These are phyloP conservation scores for Pachycephus smyrnensis DNA, from an alignment of 2,888 invertebrate species.

Conservation along the genomic window DNA sequence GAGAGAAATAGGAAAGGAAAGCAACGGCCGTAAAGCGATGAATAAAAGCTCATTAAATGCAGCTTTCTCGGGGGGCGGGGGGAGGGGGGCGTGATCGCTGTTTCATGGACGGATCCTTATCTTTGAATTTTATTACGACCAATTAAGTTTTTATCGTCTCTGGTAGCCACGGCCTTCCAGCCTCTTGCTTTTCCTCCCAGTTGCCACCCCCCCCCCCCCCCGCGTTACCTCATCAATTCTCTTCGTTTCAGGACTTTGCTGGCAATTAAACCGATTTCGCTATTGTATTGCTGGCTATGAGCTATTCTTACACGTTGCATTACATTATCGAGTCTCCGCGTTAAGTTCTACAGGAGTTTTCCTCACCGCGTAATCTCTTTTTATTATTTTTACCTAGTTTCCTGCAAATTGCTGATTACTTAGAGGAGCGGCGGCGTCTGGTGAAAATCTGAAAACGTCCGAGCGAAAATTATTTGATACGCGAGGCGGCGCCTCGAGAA, in stretches of 20 bases:
- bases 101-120: slow-evolving; percentile 20
- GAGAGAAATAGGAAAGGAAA: slow-evolving; percentile 10
- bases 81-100: slow-evolving; percentile 18
- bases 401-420: not conserved
- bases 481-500: too few relatives aligned
- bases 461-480: not conserved
- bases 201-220: too few relatives aligned
- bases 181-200: not conserved
- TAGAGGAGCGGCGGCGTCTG: not conserved
- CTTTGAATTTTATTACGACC: slow-evolving; percentile 17
- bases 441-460: not conserved
- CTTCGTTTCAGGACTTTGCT: not conserved
- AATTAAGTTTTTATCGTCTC: slow-evolving; percentile 29
- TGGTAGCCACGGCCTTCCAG: not conserved
- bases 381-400: not conserved
- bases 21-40: slow-evolving; percentile 5
- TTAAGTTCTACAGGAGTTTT: not conserved
- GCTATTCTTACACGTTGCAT: not conserved
- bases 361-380: too few relatives aligned
- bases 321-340: not conserved
- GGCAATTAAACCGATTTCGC: slow-evolving; percentile 7
- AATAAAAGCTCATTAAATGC: slow-evolving; percentile 30
- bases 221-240: not conserved
- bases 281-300: slow-evolving; percentile 1
- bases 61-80: slow-evolving; percentile 18